These are phyloP conservation scores for Pyrochroa serraticornis DNA, from an alignment of 2,888 invertebrate genomes.

Conservation along the genomic window DNA sequence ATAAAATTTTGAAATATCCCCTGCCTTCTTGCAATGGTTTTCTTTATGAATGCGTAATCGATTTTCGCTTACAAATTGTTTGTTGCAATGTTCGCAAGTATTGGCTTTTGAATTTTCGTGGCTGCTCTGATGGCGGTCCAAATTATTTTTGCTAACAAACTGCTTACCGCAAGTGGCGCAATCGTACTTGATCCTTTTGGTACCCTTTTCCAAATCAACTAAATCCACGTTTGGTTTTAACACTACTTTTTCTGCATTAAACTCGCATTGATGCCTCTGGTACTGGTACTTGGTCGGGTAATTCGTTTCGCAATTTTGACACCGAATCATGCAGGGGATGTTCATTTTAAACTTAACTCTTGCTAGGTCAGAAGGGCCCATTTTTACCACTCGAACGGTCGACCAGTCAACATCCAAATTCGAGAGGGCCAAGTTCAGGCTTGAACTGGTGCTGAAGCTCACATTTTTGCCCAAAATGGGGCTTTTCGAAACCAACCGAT, in stretches of 20 bases:
- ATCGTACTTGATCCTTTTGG: constrained; percentile 50
- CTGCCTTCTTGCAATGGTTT: constrained; percentile 58
- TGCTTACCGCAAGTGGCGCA: constrained; percentile 55
- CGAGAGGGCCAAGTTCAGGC: constrained; percentile 40
- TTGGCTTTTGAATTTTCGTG: constrained; percentile 54
- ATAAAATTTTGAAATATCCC: constrained; percentile 57
- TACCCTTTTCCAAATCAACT: constrained; percentile 51
- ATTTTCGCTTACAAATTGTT: constrained; percentile 57
- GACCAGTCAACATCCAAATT: constrained; percentile 42
- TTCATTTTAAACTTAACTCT: constrained; percentile 32
- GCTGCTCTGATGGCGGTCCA: constrained; percentile 53
- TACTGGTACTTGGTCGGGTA: constrained; percentile 59
- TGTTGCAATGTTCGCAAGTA: constrained; percentile 56
- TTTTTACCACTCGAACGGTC: constrained; percentile 41
- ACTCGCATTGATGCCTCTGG: constrained; percentile 58
- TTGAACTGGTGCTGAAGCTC: constrained; percentile 34
- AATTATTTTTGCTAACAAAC: constrained; percentile 55
- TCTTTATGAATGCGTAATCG: constrained; percentile 57
- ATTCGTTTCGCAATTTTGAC: constrained; percentile 58
- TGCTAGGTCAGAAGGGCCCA: constrained; percentile 34
- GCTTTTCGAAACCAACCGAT: constrained; percentile 45
- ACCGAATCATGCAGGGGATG: constrained; percentile 52
- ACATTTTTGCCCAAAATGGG: constrained; percentile 38
- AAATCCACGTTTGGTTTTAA: constrained; percentile 52
- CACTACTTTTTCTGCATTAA: constrained; percentile 56